These are phyloP conservation scores for Cyphomyrmex costatus DNA, from an alignment of 1,140 invertebrate genomes.

Conservation along the genomic window DNA sequence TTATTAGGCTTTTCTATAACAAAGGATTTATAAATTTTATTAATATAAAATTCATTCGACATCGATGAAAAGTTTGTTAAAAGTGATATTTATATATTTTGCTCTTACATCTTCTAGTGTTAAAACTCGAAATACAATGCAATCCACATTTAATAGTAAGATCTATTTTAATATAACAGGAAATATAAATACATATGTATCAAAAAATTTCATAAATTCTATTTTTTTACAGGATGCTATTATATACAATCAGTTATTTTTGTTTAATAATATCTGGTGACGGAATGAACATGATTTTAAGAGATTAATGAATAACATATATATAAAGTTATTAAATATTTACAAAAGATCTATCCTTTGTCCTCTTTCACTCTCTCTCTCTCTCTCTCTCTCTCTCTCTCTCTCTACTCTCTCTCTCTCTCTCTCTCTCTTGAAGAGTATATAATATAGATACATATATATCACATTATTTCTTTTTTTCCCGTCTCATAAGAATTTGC, in stretches of 20 bases:
- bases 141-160: not conserved
- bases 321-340: conserved; percentile 32
- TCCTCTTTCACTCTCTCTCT: not conserved
- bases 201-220: conserved; percentile 18
- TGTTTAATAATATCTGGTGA: conserved; percentile 76
- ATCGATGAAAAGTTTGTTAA: not conserved
- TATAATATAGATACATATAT: conserved; percentile 3
- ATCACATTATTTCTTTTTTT: conserved; percentile 13
- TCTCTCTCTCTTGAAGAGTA: not conserved
- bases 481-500: conserved; percentile 10
- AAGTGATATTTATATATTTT: not conserved
- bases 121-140: not conserved
- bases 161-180: not conserved
- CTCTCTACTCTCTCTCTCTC: not conserved
- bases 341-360: not conserved
- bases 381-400: too few species aligned
- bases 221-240: conserved; percentile 76
- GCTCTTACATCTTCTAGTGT: not conserved
- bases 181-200: not conserved
- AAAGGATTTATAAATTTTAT: not conserved
- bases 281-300: conserved; percentile 18
- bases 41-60: too few species aligned
- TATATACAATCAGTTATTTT: conserved; percentile 75
- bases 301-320: conserved; percentile 34
- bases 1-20: not conserved